A percentile compares a stretch with the other conserved stretches of the same genome.
Conservation (phyloP, 1,140 invertebrate genomes). For the Trichomalopsis sarcophagae region DNA sequence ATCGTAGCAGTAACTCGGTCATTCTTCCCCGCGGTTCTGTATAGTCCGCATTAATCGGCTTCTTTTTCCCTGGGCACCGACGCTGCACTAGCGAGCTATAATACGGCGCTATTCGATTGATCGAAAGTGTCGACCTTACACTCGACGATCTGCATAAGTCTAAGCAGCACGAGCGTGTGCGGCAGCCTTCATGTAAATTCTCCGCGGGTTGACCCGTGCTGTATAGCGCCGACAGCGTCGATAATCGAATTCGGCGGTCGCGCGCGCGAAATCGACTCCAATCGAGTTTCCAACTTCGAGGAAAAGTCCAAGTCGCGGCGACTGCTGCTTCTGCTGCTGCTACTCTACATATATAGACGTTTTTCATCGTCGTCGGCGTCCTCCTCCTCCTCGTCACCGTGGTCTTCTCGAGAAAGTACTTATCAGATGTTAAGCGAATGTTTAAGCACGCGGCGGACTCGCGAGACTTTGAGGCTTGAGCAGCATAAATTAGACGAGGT, state of each 20-base stretch:
- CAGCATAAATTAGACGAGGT: not conserved
- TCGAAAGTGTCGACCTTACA: not conserved
- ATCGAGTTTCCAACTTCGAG: slow-evolving; percentile 6
- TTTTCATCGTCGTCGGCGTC: not conserved
- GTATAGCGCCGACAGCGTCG: not conserved
- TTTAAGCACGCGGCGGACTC: not conserved
- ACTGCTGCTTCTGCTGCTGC: not conserved
- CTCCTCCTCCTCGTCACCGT: not conserved
- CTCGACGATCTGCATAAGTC: not conserved
- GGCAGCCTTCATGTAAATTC: slow-evolving; percentile 3
- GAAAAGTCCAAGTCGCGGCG: not conserved
- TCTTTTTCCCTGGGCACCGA: not conserved
- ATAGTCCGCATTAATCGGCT: not conserved
- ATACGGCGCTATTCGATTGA: not conserved
- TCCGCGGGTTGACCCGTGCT: not conserved
- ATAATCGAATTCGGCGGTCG: slow-evolving; percentile 34
- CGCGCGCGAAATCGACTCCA: not conserved
- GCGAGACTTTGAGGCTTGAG: not conserved
- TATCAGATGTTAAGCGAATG: slow-evolving; percentile 1
- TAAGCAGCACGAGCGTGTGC: too few relatives aligned
- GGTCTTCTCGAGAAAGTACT: not conserved
- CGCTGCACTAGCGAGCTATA: not conserved
- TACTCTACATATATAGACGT: not conserved
- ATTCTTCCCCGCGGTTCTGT: too few relatives aligned
- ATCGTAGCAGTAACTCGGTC: too few relatives aligned